Conservation (phyloP, 2,113 vertebrate species). For the Numenius arquata region DNA sequence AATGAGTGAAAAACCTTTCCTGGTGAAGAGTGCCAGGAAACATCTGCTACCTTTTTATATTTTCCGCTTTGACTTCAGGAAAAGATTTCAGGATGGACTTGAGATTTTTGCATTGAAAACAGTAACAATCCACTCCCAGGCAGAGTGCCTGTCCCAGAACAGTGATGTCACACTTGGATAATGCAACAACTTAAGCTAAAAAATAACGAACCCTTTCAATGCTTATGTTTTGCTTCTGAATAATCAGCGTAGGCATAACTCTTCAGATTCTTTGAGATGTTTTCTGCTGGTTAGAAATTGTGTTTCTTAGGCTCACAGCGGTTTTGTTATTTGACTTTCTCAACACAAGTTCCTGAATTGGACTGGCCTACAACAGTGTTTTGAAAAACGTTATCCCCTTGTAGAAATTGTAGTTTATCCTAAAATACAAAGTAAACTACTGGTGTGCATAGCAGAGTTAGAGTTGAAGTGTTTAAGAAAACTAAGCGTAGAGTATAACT, state of each 20-base stretch:
- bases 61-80: background rate
- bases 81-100: background rate
- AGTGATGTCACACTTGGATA: background rate
- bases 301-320: background rate
- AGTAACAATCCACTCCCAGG: background rate
- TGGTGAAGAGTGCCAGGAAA: background rate
- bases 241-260: background rate
- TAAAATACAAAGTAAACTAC: background rate
- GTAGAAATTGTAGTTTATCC: background rate
- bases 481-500: background rate
- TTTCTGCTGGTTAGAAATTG: background rate
- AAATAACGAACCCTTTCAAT: background rate
- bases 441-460: background rate
- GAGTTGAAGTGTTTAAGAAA: background rate
- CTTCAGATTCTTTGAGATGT: background rate
- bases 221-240: background rate
- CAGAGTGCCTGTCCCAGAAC: background rate
- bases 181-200: background rate
- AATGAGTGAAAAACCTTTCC: background rate
- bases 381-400: background rate
- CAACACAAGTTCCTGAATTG: background rate
- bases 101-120: background rate
- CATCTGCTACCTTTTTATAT: background rate
- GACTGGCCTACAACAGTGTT: background rate
- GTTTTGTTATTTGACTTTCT: background rate